Evolutionary conservation across 2,113 vertebrate genomes (phyloP).

Genomic region (Neodontobutis hainanensis): DNA sequence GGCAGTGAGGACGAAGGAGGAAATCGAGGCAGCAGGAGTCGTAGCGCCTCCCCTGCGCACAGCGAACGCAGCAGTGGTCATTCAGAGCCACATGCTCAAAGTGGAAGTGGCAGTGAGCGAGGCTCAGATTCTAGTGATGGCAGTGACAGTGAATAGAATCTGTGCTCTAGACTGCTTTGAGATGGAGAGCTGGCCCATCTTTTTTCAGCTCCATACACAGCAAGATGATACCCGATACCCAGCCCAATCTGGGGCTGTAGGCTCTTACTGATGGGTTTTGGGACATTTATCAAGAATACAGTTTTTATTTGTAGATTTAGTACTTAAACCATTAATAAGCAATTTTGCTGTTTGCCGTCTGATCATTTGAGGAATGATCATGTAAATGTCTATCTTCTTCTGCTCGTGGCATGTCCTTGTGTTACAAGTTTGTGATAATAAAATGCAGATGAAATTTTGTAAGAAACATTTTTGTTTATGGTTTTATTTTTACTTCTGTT

Average conservation of each 20-base stretch:
- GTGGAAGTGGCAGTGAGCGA: slow-evolving; percentile 81
- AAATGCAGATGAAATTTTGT: slow-evolving; percentile 51
- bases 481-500: not conserved
- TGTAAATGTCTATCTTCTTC: slow-evolving; percentile 30
- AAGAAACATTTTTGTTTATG: slow-evolving; percentile 21
- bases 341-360: slow-evolving; percentile 20
- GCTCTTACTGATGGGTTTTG: slow-evolving; percentile 26
- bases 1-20: slow-evolving; percentile 73
- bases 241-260: slow-evolving; percentile 1
- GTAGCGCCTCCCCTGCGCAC: slow-evolving; percentile 82
- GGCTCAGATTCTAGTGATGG: slow-evolving; percentile 84
- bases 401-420: slow-evolving; percentile 20
- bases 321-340: slow-evolving; percentile 11
- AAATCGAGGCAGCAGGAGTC: slow-evolving; percentile 73
- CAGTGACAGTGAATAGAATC: slow-evolving; percentile 85
- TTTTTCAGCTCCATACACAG: slow-evolving; percentile 12
- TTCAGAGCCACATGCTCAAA: slow-evolving; percentile 79
- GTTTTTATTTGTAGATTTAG: slow-evolving; percentile 57
- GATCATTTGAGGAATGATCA: slow-evolving; percentile 21
- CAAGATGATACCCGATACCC: not conserved
- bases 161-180: not conserved
- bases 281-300: slow-evolving; percentile 1
- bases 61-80: slow-evolving; percentile 84
- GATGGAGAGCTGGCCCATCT: not conserved
- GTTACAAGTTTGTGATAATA: slow-evolving; percentile 44